A percentile compares a stretch with the other conserved stretches of the same genome.
phyloP scores from a whole-genome alignment of 2,888 invertebrate genomes.

The Ditylenchus weischeri region DNA sequence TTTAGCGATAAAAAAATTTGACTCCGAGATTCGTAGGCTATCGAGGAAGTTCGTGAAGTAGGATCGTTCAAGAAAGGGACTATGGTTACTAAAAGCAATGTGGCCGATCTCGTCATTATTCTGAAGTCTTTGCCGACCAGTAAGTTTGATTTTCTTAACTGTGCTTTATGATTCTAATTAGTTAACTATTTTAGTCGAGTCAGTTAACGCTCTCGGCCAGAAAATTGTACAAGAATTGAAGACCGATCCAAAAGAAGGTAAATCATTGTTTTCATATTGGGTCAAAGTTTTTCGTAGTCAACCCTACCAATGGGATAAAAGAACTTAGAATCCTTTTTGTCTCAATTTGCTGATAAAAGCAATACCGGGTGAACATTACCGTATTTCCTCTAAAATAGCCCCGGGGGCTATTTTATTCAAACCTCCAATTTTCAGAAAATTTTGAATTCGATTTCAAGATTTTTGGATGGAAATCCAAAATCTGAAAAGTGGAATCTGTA shows the following conservation, averaged over 20 bases:
- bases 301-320: too few relatives aligned
- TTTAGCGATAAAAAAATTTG: not conserved
- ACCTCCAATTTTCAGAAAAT: too few relatives aligned
- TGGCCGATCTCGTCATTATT: slow-evolving; percentile 63
- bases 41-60: slow-evolving; percentile 90
- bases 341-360: too few relatives aligned
- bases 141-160: slow-evolving; percentile 17
- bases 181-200: slow-evolving; percentile 69
- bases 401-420: too few relatives aligned
- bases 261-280: not conserved
- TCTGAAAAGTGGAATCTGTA: too few relatives aligned
- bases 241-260: slow-evolving; percentile 57
- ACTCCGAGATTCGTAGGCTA: slow-evolving; percentile 66
- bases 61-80: slow-evolving; percentile 97
- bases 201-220: slow-evolving; percentile 83
- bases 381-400: too few relatives aligned
- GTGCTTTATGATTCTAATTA: too few relatives aligned
- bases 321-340: too few relatives aligned
- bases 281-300: too few relatives aligned
- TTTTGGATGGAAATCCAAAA: too few relatives aligned
- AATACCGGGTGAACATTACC: too few relatives aligned
- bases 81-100: slow-evolving; percentile 88
- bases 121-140: slow-evolving; percentile 39
- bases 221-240: slow-evolving; percentile 84
- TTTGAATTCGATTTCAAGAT: too few relatives aligned